Evolutionary conservation across 1,140 invertebrate genomes (phyloP), one percentile per base, ranked within the genome.

Genomic region (Gonioctena quinquepunctata): DNA sequence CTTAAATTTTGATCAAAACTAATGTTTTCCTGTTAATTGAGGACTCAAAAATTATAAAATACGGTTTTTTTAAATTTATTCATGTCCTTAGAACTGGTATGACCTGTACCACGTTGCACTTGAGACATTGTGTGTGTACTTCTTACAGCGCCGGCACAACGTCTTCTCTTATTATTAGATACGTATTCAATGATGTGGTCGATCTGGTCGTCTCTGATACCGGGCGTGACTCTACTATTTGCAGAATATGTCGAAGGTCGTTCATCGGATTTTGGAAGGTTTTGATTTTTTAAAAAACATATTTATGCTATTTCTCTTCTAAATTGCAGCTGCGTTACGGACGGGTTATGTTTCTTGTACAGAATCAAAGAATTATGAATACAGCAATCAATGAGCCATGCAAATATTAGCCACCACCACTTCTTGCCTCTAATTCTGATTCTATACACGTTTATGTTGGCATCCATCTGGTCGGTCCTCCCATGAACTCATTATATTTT

Each of bases 361-460:
- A 79, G 66, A 61, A 76, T 72, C 75, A 74, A 81, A 73, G 79
- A 66, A 70, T 80, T 81, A 48, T 73, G 69, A 66, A 82, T 59
- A 50, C 70, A 64, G 68, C 73, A 68, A 77, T 81, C 76, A 50
- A 81, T 49, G 49, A 76, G 59, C 56, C 76, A 77, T 3, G 77
- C 80, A 72, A 79, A 81, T 67, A 82, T 71, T 54, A 67, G 63
- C 81, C 77, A 79, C 56, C 68, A 78, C 75, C 72, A 80, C 76
- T 81, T 83, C 69, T 81, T 83, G 65, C 77, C 72, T 74, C 81
- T 65, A 74, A 83, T 82, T 65, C 75, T 76, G 66, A 80, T 79
- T 75, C 81, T 71, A 69, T 81, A 81, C 63, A 69, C 70, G 42
- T 73, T 72, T 74, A 82, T 78, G 73, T 79, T 80, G 76, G 80